Evolutionary conservation across 2,113 vertebrate species (phyloP).

Genomic region (Megaptera novaeangliae): DNA sequence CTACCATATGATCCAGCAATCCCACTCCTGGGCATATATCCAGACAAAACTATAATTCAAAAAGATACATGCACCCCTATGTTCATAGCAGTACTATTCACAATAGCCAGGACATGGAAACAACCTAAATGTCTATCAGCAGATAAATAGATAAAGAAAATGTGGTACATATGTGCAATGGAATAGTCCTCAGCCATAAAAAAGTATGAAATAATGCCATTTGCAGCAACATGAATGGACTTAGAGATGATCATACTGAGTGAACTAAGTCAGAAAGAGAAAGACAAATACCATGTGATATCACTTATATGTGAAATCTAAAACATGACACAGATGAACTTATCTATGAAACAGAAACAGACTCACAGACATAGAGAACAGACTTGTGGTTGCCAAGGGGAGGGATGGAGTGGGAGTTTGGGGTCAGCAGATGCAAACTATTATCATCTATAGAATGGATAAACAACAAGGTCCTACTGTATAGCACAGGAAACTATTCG

Average conservation of each 20-base stretch:
- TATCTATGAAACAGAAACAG: neutral
- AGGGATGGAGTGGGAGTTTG: neutral
- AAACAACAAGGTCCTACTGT: neutral
- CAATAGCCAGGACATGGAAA: neutral
- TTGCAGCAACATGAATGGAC: neutral
- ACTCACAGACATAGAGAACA: neutral
- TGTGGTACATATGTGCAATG: neutral
- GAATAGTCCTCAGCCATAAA: neutral
- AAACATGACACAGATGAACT: neutral
- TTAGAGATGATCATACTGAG: neutral
- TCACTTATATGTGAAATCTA: neutral
- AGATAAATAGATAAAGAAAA: neutral
- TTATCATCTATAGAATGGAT: neutral
- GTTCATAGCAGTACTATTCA: neutral
- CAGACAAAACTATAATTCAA: neutral
- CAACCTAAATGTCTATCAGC: neutral
- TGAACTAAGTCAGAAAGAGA: neutral
- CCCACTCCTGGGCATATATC: neutral
- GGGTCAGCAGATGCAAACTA: neutral
- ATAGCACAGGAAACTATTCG: neutral
- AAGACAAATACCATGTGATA: neutral
- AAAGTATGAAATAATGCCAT: neutral
- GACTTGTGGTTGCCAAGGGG: neutral
- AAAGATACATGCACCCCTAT: neutral
- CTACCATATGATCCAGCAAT: neutral